Base-by-base conservation (phyloP, 2,113 vertebrate genomes). In the Pseudopipra pipra region DNA sequence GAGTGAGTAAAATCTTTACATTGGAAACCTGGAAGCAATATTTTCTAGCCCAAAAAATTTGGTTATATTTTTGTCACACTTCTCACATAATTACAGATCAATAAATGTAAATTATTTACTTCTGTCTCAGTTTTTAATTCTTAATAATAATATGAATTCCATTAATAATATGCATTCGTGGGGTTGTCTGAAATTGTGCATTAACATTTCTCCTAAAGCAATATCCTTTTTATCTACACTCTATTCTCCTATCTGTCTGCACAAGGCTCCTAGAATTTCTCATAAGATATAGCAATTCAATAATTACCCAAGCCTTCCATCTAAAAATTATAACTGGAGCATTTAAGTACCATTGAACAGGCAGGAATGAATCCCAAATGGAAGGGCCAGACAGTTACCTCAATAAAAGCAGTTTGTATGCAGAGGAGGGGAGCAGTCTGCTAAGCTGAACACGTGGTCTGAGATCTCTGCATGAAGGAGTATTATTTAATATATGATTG, bases 161-260 rank as follows among this genome's bases (percentile, higher is more conserved):
- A 93, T 96, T 97, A 97, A 96, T 96, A 96, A 96, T 85, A 94
- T 37, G 79, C 90, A 87, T 95, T 96, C 61, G 83, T 74, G 51
- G 79, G 12, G 39, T 46, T 95, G 49, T 89, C 95, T 71, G 52
- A 78, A 89, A 96, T 31, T 94, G 94, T 51, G 51, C 86, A 96
- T 97, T 96, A 97, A 85, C 76, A 95, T 86, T 87, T 83, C 82
- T 97, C 97, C 93, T 95, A 94, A 80, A 95, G 92, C 79, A 86
- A 80, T 90, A 88, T 37, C 56, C 33, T 87, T 75, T 92, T 91
- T 78, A 95, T 82, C 56, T 91, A 83, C 72, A 83, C 75, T 46
- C 56, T n/a, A 12, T 92, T 90, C 96, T 84, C 68, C 80, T 90
- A 93, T 97, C 93, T 97, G 58, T 92, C 89, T 96, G 89, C 85